Evolutionary conservation across 2,797 vertebrate species (phyloP).

Genomic region (Florisuga fusca): DNA sequence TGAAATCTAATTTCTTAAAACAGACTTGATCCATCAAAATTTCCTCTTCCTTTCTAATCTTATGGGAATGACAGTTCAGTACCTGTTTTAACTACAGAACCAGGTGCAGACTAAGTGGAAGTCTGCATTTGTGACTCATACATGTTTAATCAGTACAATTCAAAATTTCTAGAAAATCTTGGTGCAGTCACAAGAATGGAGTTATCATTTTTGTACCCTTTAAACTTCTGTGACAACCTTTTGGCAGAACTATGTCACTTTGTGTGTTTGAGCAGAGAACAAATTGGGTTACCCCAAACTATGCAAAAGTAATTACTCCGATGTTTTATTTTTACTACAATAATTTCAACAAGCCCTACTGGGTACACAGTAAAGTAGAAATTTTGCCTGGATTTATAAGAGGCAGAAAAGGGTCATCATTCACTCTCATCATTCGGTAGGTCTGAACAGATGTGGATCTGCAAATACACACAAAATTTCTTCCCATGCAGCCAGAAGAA

Average conservation of each 20-base stretch:
- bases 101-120: background rate
- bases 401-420: background rate
- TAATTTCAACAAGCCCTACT: background rate
- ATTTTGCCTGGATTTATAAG: background rate
- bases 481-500: background rate
- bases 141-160: background rate
- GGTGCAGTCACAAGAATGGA: background rate
- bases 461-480: background rate
- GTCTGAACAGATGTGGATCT: background rate
- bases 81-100: background rate
- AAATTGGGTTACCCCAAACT: background rate
- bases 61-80: background rate
- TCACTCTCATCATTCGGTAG: background rate
- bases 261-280: background rate
- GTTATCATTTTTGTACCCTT: background rate
- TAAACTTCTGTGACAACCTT: background rate
- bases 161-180: background rate
- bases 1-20: background rate
- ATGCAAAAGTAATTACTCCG: background rate
- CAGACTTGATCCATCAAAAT: background rate
- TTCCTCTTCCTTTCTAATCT: background rate
- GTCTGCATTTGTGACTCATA: background rate
- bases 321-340: background rate
- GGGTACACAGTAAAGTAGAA: background rate
- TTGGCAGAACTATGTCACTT: background rate